Percentiles rank a stretch among this genome's conserved stretches.
Conservation (phyloP, 1,140 invertebrate species). For the Neotoxoptera formosana region DNA sequence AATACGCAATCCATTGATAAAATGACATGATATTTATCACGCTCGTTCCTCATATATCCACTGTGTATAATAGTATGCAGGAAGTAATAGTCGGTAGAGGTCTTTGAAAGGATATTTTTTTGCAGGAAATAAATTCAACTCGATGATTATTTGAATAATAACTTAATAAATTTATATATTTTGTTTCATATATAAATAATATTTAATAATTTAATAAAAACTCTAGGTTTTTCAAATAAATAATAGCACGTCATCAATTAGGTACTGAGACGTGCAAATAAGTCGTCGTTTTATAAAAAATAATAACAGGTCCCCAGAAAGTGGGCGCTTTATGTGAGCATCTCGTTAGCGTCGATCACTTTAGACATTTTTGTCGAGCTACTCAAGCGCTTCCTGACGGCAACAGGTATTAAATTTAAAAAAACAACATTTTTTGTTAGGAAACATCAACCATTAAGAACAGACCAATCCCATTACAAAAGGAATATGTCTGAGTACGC, state of each 20-base stretch:
- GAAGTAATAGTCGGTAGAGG: too few relatives aligned
- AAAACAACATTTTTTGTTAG: conserved; percentile 26
- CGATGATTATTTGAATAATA: neutral
- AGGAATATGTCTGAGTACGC: conserved; percentile 61
- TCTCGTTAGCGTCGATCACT: conserved; percentile 56
- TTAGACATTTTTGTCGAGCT: conserved; percentile 43
- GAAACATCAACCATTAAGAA: conserved; percentile 1
- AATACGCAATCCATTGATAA: neutral
- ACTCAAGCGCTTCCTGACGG: conserved; percentile 27
- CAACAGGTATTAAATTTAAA: neutral
- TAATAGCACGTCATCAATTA: conserved; percentile 33
- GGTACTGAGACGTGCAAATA: neutral
- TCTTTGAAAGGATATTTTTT: neutral
- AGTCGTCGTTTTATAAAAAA: neutral
- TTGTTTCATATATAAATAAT: conserved; percentile 51
- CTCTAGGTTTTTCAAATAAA: conserved; percentile 40
- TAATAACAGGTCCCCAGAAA: neutral
- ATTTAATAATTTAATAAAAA: conserved; percentile 22
- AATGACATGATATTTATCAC: neutral
- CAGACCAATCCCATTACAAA: conserved; percentile 22
- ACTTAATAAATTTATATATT: conserved; percentile 27
- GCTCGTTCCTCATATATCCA: too few relatives aligned
- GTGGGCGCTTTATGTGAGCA: conserved; percentile 28
- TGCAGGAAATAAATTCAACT: conserved; percentile 10
- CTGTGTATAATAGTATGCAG: neutral